These are phyloP conservation scores for Peromyscus aztecus DNA, from an alignment of 2,797 vertebrate genomes.

Conservation along the genomic window DNA sequence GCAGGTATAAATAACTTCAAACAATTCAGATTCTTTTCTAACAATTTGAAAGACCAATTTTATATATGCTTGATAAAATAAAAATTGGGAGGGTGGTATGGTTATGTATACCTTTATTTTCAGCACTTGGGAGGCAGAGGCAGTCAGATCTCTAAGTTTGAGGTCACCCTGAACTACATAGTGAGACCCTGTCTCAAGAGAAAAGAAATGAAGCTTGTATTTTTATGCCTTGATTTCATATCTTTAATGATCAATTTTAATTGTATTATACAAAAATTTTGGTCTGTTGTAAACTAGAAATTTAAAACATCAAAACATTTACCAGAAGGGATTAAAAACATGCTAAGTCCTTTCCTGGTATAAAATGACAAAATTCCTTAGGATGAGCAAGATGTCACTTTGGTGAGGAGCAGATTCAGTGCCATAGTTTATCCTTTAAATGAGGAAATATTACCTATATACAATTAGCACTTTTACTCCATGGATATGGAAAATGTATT, in stretches of 20 bases:
- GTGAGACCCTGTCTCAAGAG: neutral
- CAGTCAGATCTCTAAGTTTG: neutral
- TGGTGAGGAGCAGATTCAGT: neutral
- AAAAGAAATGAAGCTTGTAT: neutral
- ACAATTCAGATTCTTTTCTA: neutral
- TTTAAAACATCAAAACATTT: neutral
- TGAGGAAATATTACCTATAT: neutral
- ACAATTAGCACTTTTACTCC: constrained; percentile 15
- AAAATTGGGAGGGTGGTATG: neutral
- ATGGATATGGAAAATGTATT: neutral
- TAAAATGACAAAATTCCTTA: constrained; percentile 23
- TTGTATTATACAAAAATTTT: neutral
- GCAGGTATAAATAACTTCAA: neutral
- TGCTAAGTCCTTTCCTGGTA: neutral
- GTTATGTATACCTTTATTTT: neutral
- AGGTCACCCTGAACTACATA: neutral
- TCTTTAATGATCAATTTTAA: constrained; percentile 28
- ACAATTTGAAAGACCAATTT: neutral
- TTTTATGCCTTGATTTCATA: constrained; percentile 12
- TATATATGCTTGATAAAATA: neutral
- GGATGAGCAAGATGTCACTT: neutral
- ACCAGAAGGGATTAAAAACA: neutral
- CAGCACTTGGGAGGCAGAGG: neutral
- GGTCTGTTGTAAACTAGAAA: neutral
- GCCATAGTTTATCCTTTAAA: constrained; percentile 1